Base-by-base conservation (phyloP, 2,113 vertebrate species). In the Dryoscopus gambensis region DNA sequence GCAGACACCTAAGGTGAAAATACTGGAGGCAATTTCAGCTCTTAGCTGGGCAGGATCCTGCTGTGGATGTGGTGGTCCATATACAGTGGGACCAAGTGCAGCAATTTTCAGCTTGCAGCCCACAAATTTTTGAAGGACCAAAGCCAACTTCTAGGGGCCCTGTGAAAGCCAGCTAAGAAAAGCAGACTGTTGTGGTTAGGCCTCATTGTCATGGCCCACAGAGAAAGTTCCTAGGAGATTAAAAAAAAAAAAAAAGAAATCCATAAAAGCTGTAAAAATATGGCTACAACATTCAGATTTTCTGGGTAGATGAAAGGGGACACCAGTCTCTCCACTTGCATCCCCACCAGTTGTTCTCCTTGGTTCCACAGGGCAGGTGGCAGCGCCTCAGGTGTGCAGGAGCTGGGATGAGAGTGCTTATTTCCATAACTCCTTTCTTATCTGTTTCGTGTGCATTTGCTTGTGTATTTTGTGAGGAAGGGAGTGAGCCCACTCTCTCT, bases 141-240 rank as follows among this genome's bases (percentile, higher is more conserved):
- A 18, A 79, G 82, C 70, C 82, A 95, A 15, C 33, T 76, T 71
- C 18, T 67, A 78, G 53, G 57, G 35, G 49, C 37, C 7, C 83
- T 92, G 44, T 62, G 86, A 85, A 76, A 81, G 25, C 59, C 84
- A 89, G 89, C 67, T 86, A 44, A 90, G 96, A 81, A 89, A 84
- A 91, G 31, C 71, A 92, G 84, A 18, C 59, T 77, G 0, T 47
- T 80, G 63, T 92, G 79, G 89, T 91, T 89, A 78, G 76, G 67
- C 52, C 47, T 87, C 37, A 42, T 57, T 87, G 83, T 87, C 74
- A 37, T 62, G 79, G 68, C 64, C 64, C 64, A 57, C 1, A 5
- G 59, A 69, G 55, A 27, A 80, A 33, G 50, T 65, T 95, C 57
- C 67, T 56, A 56, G n/a, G 67, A 92, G 55, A 57, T 28, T 57